These are phyloP conservation scores for Todiramphus chloris DNA, from an alignment of 2,113 vertebrate species.

Conservation along the genomic window DNA sequence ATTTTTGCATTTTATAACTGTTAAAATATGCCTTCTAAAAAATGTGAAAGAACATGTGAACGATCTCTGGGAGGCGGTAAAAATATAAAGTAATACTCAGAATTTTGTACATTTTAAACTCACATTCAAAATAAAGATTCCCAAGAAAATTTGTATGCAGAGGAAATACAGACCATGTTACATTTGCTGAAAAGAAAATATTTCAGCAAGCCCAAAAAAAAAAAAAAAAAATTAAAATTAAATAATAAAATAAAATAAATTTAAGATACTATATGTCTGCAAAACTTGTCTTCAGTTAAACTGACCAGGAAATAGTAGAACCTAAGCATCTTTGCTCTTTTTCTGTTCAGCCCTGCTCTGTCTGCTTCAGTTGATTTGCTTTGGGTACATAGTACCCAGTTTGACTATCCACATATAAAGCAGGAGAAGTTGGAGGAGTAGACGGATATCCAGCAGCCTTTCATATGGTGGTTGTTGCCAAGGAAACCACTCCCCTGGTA, in stretches of 20 bases:
- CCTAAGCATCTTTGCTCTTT: neutral
- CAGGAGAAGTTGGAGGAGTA: neutral
- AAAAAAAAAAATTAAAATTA: neutral
- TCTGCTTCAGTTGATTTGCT: neutral
- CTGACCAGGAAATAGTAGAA: neutral
- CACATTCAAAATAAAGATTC: neutral
- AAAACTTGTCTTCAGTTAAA: neutral
- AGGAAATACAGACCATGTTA: neutral
- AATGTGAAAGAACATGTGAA: rapidly evolving
- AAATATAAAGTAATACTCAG: neutral
- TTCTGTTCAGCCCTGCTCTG: neutral
- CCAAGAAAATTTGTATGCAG: neutral
- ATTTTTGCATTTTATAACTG: neutral
- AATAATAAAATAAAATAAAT: too few species aligned
- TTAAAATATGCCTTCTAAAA: neutral
- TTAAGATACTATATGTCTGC: neutral
- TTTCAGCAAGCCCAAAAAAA: neutral
- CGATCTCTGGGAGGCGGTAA: rapidly evolving
- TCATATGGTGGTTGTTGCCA: constrained; percentile 19
- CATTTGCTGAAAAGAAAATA: neutral
- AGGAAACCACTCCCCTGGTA: neutral
- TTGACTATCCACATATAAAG: rapidly evolving
- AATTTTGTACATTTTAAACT: neutral
- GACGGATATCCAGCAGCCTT: neutral
- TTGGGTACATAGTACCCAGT: neutral